Conservation (phyloP, 2,797 vertebrate genomes). For the Danio choprae region DNA sequence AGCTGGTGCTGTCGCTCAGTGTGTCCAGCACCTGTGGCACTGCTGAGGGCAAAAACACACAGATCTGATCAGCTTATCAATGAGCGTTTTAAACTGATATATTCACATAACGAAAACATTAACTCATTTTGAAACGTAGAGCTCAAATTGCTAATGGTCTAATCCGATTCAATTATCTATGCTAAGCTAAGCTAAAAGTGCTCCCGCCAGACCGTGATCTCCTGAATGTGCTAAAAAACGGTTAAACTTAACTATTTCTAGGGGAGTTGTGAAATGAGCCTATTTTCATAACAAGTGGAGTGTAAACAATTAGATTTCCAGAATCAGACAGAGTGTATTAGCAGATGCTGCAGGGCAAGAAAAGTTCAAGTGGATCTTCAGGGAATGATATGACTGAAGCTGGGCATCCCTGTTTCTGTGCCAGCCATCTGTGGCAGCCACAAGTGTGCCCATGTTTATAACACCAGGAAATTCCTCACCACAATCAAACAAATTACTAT, state of each 20-base stretch:
- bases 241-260: too few relatives aligned
- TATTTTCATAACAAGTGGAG: too few relatives aligned
- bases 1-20: slow-evolving; percentile 90
- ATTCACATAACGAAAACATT: too few relatives aligned
- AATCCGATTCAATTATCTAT: too few relatives aligned
- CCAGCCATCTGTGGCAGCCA: slow-evolving; percentile 2
- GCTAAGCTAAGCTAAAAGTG: too few relatives aligned
- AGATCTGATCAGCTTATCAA: not conserved
- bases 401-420: not conserved
- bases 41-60: slow-evolving; percentile 62
- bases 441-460: slow-evolving; percentile 20
- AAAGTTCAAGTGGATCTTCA: slow-evolving; percentile 13
- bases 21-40: slow-evolving; percentile 90
- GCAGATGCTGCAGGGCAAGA: not conserved
- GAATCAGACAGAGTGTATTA: not conserved
- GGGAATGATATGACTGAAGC: not conserved
- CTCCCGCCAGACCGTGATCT: too few relatives aligned
- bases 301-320: not conserved
- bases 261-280: too few relatives aligned
- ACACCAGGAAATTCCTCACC: slow-evolving; percentile 1
- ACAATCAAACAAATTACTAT: not conserved
- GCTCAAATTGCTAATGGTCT: too few relatives aligned
- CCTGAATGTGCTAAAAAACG: too few relatives aligned
- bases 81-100: not conserved
- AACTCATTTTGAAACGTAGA: too few relatives aligned